phyloP scores from a whole-genome alignment of 1,140 invertebrate species.

The Onthophagus taurus region DNA sequence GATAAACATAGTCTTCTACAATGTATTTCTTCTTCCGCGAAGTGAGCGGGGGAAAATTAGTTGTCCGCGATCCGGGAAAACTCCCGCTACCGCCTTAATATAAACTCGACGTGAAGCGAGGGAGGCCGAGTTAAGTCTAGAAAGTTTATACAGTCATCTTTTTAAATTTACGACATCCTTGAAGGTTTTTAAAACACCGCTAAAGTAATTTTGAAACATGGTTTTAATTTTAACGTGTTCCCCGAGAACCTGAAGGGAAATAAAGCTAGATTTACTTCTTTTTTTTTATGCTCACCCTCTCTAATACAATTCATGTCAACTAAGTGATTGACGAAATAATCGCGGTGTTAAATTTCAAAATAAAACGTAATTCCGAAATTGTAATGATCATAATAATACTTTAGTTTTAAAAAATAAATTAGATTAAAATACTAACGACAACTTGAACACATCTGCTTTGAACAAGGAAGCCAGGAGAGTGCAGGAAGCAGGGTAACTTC shows the following conservation, averaged over 20 bases:
- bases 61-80: slow-evolving; percentile 5
- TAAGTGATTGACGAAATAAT: too few species aligned
- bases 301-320: too few species aligned
- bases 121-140: slow-evolving; percentile 23
- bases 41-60: background rate
- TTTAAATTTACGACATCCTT: slow-evolving; percentile 34
- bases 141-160: slow-evolving; percentile 35
- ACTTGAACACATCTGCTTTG: too few species aligned
- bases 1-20: slow-evolving; percentile 36
- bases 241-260: background rate
- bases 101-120: too few species aligned
- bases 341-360: too few species aligned
- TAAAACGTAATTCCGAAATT: background rate
- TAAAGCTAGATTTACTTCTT: background rate
- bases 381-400: too few species aligned
- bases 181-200: slow-evolving; percentile 33
- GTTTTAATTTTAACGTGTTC: slow-evolving; percentile 32
- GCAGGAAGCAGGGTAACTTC: too few species aligned
- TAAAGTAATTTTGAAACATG: slow-evolving; percentile 36
- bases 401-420: too few species aligned
- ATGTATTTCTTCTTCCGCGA: slow-evolving; percentile 21
- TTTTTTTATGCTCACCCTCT: background rate
- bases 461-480: too few species aligned
- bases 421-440: too few species aligned
- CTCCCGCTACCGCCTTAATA: background rate